Base-by-base conservation (phyloP, 2,797 vertebrate genomes). In the Hafferia zeledoni region DNA sequence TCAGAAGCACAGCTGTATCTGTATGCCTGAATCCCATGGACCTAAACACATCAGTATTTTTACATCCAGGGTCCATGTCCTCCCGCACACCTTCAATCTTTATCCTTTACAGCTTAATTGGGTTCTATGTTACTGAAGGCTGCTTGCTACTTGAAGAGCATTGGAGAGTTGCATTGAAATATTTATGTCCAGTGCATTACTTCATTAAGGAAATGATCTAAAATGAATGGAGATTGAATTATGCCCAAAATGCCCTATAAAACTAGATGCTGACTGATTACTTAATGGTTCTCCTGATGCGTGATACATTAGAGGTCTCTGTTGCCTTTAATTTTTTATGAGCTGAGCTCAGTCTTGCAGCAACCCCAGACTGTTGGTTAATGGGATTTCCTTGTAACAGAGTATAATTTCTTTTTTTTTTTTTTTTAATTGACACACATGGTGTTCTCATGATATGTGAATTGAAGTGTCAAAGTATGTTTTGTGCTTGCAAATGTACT, bases 111-210 rank as follows among this genome's bases (percentile, higher is more conserved):
- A 84, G 72, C 77, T 91, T 96, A 94, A 96, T 96, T 97, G 74
- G 86, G 44, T 81, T 91, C 63, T 83, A 13, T 78, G 19, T 63
- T 86, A 76, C 69, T 75, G 72, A 92, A 94, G 85, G 59, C 93
- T 86, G 63, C 72, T 78, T 92, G 78, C 82, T 94, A 74, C 83
- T 96, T 85, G 81, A 53, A 96, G 80, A 87, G 79, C 92, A 17
- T 23, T 92, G 83, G 90, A 74, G 87, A 95, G 56, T 93, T 92
- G 70, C 84, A 76, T 28, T 97, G 94, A 98, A 97, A 97, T 96
- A 98, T 97, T 98, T 91, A 98, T 97, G 85, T 55, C 80, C 93
- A 92, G 72, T 92, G 94, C 96, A 96, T 96, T 96, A 86, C 95
- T 91, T 97, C 93, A 83, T 95, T 96, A 97, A 89, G 69, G 92